These are phyloP conservation scores for Microtus oregoni DNA, from an alignment of 2,113 vertebrate genomes.

Conservation along the genomic window DNA sequence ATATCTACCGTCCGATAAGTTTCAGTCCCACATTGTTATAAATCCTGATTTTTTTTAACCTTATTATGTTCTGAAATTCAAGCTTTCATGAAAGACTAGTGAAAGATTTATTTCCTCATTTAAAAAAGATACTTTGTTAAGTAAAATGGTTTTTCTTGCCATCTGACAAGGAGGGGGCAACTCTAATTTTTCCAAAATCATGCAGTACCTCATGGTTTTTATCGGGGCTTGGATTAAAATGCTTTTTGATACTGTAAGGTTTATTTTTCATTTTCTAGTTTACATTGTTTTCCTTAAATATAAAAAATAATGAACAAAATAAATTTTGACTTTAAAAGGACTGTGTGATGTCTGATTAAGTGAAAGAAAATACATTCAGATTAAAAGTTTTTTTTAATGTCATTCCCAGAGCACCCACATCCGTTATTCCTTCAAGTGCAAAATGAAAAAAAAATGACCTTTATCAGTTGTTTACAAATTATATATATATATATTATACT, in stretches of 20 bases:
- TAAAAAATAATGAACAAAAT: slow-evolving; percentile 66
- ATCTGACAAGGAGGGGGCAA: background rate
- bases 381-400: background rate
- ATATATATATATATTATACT: too few species aligned
- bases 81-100: background rate
- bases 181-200: slow-evolving; percentile 52
- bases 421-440: slow-evolving; percentile 30
- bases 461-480: slow-evolving; percentile 44
- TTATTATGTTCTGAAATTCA: background rate
- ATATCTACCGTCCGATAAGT: background rate
- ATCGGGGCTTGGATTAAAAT: slow-evolving; percentile 46
- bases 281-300: slow-evolving; percentile 58
- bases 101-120: background rate
- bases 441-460: slow-evolving; percentile 53
- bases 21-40: background rate
- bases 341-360: slow-evolving; percentile 38
- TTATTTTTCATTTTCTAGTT: slow-evolving; percentile 58
- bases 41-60: background rate
- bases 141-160: background rate
- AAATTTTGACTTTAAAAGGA: slow-evolving; percentile 70
- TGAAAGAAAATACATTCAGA: slow-evolving; percentile 40
- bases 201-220: slow-evolving; percentile 46
- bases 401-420: too few species aligned
- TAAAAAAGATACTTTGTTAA: background rate
- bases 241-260: slow-evolving; percentile 43